Percentiles rank a stretch among this genome's conserved stretches.
phyloP scores from a whole-genome alignment of 2,797 vertebrate species.

The Acanthis flammea region DNA sequence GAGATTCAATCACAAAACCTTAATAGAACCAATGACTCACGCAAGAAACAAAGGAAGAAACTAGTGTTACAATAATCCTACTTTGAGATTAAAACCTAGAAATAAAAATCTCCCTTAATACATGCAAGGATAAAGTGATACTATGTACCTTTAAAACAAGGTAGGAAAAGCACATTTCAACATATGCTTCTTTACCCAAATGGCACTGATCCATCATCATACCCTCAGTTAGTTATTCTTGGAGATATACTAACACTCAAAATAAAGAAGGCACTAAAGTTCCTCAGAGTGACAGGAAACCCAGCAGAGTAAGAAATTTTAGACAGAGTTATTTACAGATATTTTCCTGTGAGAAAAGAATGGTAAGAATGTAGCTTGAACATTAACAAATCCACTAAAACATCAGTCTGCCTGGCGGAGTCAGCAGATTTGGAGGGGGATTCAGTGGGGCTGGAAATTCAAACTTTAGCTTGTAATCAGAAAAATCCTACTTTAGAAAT shows the following conservation, averaged over 20 bases:
- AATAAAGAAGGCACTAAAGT: slow-evolving; percentile 23
- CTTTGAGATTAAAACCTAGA: not conserved
- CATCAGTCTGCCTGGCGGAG: not conserved
- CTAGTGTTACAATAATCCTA: not conserved
- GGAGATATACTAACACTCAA: not conserved
- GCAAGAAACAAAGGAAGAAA: not conserved
- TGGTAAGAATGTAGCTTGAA: slow-evolving; percentile 72
- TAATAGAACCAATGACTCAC: not conserved
- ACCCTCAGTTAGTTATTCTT: not conserved
- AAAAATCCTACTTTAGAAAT: slow-evolving; percentile 73
- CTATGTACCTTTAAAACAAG: not conserved
- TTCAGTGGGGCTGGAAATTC: slow-evolving; percentile 20
- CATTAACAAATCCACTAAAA: slow-evolving; percentile 69
- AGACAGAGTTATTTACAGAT: slow-evolving; percentile 62
- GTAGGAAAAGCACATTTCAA: not conserved
- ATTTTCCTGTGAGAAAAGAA: slow-evolving; percentile 83
- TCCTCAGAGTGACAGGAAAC: slow-evolving; percentile 37
- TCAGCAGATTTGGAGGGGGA: slow-evolving; percentile 13
- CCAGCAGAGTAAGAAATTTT: slow-evolving; percentile 38
- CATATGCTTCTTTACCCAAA: not conserved
- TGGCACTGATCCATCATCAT: slow-evolving; percentile 5
- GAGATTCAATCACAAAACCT: not conserved
- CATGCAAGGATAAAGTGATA: not conserved
- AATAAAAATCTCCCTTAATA: not conserved
- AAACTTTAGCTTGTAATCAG: slow-evolving; percentile 60